Conservation (phyloP, 2,113 vertebrate species). For the Elephantulus edwardii region DNA sequence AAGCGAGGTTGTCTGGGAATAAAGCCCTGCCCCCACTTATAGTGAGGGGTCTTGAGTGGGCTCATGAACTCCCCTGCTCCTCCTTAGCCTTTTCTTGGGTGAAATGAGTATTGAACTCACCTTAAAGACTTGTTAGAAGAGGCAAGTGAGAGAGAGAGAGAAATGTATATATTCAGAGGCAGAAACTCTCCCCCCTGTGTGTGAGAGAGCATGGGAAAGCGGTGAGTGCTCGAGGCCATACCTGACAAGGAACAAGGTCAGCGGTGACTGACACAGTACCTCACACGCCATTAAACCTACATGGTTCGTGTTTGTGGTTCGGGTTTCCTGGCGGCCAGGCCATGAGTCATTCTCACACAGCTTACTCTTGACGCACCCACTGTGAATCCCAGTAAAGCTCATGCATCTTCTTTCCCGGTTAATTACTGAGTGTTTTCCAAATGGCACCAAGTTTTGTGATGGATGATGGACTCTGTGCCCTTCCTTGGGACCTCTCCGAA, state of each 20-base stretch:
- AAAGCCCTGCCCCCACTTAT: background rate
- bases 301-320: too few species aligned
- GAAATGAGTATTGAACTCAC: background rate
- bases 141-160: background rate
- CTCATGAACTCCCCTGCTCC: background rate
- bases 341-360: background rate
- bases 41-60: background rate
- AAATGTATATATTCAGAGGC: background rate
- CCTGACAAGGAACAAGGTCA: too few species aligned
- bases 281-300: too few species aligned
- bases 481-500: background rate
- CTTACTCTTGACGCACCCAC: background rate
- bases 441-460: too few species aligned
- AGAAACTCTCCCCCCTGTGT: too few species aligned
- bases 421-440: accelerated
- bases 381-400: background rate
- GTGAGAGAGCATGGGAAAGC: background rate
- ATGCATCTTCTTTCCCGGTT: background rate
- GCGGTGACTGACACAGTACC: background rate
- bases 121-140: too few species aligned
- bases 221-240: background rate
- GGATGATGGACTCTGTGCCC: too few species aligned
- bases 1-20: background rate
- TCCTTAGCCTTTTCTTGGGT: too few species aligned
- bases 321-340: too few species aligned